Conservation (phyloP, 1,140 invertebrate species). For the Neodiprion pinetum region DNA sequence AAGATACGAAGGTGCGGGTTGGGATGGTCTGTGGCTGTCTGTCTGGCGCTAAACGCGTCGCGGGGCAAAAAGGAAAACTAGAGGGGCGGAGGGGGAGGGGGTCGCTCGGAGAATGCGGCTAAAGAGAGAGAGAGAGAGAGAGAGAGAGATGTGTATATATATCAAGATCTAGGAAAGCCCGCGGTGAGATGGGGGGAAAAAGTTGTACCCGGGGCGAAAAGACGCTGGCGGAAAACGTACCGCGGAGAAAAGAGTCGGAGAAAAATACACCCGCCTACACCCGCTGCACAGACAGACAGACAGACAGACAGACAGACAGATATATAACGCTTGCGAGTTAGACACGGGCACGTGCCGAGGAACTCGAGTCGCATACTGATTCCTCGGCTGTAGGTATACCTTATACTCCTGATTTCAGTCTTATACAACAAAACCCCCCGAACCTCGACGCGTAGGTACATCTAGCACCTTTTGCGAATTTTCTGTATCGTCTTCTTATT, state of each 20-base stretch:
- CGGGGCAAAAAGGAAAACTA: slow-evolving; percentile 2
- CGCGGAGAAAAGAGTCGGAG: not conserved
- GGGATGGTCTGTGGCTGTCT: not conserved
- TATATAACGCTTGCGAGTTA: not conserved
- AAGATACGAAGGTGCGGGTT: not conserved
- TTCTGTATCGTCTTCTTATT: not conserved
- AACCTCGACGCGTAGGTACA: too few species aligned
- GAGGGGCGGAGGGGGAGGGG: slow-evolving; percentile 7
- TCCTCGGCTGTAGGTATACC: slow-evolving; percentile 16
- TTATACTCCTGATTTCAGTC: slow-evolving; percentile 13
- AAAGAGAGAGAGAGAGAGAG: too few species aligned
- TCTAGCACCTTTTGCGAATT: too few species aligned
- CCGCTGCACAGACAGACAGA: too few species aligned
- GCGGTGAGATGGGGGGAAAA: not conserved
- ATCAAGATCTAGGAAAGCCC: slow-evolving; percentile 10
- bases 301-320: too few species aligned
- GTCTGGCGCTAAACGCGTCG: slow-evolving; percentile 12
- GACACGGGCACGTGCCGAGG: not conserved
- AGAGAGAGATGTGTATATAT: too few species aligned
- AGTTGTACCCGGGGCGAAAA: not conserved
- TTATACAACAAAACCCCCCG: not conserved
- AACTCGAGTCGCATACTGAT: slow-evolving; percentile 31
- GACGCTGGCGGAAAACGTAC: not conserved
- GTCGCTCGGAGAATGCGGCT: slow-evolving; percentile 9
- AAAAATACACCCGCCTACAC: not conserved